A percentile compares a stretch with the other conserved stretches of the same genome.
Conservation (phyloP, 1,140 invertebrate genomes). For the Lutraria rhynchaena region DNA sequence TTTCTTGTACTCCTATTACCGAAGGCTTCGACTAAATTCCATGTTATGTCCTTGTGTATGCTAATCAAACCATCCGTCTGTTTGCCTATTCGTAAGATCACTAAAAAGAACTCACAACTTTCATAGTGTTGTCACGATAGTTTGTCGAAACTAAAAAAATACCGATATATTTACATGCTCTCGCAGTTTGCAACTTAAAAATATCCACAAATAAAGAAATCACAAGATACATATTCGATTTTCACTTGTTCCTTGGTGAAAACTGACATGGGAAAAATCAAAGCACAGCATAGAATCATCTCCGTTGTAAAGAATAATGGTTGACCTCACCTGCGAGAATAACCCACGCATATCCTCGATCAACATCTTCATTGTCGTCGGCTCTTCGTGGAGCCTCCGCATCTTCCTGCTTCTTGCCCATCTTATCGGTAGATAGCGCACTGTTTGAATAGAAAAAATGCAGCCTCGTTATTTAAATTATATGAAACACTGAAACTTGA, state of each 20-base stretch:
- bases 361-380: constrained; percentile 5
- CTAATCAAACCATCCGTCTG: no score
- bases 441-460: no score
- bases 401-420: neutral
- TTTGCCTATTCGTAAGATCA: no score
- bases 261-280: neutral
- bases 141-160: neutral
- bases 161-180: neutral
- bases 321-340: constrained; percentile 41
- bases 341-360: constrained; percentile 45
- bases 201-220: neutral
- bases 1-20: no score
- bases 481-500: no score
- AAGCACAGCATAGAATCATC: neutral
- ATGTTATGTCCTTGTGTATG: no score
- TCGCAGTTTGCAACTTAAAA: neutral
- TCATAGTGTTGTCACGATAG: no score
- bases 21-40: no score
- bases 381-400: neutral
- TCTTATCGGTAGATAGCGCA: no score
- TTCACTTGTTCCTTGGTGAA: neutral
- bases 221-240: neutral
- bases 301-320: neutral
- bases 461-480: no score
- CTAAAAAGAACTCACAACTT: no score